Evolutionary conservation across 2,797 vertebrate species (phyloP).

Genomic region (Sphenopsis melanotis): DNA sequence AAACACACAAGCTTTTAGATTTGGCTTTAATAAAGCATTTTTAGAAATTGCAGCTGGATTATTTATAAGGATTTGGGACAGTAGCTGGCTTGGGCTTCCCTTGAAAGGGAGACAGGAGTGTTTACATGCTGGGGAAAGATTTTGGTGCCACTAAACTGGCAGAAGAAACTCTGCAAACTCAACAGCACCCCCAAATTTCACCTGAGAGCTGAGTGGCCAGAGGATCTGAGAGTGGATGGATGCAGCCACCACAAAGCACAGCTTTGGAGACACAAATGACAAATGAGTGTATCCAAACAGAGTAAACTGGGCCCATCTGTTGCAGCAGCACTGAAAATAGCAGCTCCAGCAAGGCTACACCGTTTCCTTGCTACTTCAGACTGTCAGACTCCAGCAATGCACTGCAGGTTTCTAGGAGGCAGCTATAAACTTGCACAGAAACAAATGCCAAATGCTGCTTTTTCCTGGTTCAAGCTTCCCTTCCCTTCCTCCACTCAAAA

Average conservation of each 20-base stretch:
- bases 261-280: neutral
- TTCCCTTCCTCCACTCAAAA: neutral
- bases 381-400: neutral
- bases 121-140: neutral
- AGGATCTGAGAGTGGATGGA: neutral
- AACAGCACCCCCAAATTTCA: neutral
- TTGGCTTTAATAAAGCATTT: neutral
- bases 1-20: neutral
- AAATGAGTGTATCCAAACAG: neutral
- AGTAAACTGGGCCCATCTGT: neutral
- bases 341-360: neutral
- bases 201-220: fast-evolving
- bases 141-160: neutral
- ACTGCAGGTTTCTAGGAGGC: neutral
- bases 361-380: neutral
- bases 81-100: neutral
- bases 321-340: neutral
- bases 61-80: neutral
- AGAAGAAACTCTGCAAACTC: neutral
- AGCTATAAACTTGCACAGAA: neutral
- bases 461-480: neutral
- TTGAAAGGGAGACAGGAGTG: neutral
- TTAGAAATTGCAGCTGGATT: neutral
- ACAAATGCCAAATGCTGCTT: neutral
- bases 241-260: neutral